Evolutionary conservation across 2,113 vertebrate genomes (phyloP), one percentile per base, ranked within the genome.

Genomic region (Lethenteron reissneri): DNA sequence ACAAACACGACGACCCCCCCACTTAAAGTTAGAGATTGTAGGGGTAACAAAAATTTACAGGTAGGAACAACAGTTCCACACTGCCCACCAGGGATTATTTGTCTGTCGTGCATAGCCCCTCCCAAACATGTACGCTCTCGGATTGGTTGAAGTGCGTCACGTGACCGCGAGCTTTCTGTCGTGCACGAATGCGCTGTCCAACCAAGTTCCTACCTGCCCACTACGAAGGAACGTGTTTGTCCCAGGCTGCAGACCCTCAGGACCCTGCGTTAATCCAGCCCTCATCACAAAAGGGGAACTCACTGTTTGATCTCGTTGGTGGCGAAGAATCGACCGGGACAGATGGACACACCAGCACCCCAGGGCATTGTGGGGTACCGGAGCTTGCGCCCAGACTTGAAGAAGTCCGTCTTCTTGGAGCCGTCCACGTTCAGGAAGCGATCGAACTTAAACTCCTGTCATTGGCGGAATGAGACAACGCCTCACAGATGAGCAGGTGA

Each of bases 301-400:
- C 76, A 83, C 86, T 83, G 81, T 78, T 82, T 84, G 77, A 84
- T 84, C 80, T 83, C 83, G 70, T 76, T 79, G 74, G 77, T 72
- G 68, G 90, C 91, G 0, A 96, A 89, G 78, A 87, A 95, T 2
- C 90, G 79, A 0, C 92, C 90, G 0, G 83, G 78, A 12, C 80
- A 81, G n/a, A 78, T 76, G 3, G 87, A 87, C 72, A 60, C 75
- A 58, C 85, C 88, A 0, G 85, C 86, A 1, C 85, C 87, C 85
- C 89, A 97, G 0, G 90, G 91, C 90, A 97, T 92, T 79, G 2
- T 88, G 78, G 81, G 85, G 25, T 85, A 87, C 73, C 86, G 90
- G 72, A 92, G 75, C 74, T 78, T 89, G 75, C 83, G 86, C 12
- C 88, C 92, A 0, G 75, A 75, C 75, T 85, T 95, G 76, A 83